Evolutionary conservation across 1,140 invertebrate genomes (phyloP).

Genomic region (Stenopsyche tienmushanensis): DNA sequence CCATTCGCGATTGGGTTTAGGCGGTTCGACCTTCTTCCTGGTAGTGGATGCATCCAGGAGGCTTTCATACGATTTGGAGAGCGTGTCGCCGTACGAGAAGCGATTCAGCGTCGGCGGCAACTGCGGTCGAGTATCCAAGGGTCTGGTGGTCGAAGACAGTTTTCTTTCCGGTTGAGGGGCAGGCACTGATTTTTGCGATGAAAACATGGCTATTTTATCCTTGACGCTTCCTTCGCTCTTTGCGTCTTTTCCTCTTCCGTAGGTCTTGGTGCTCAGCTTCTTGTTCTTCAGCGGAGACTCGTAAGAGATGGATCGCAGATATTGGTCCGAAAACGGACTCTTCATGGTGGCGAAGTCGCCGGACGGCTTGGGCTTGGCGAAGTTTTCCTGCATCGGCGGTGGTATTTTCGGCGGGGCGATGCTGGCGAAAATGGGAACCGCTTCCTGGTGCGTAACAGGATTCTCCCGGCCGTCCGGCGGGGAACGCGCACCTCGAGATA

Average conservation of each 20-base stretch:
- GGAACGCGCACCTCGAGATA: constrained; percentile 64
- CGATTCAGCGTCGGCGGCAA: background rate
- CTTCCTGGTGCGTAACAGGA: constrained; percentile 72
- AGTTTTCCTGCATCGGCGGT: background rate
- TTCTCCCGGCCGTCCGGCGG: constrained; percentile 88
- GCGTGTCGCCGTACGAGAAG: constrained; percentile 11
- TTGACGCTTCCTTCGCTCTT: constrained; percentile 77
- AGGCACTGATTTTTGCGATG: constrained; percentile 55
- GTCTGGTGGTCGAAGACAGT: background rate
- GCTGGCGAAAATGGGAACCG: constrained; percentile 45
- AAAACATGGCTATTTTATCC: constrained; percentile 89
- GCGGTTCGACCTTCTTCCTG: background rate
- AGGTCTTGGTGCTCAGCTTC: constrained; percentile 27
- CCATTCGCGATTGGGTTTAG: constrained; percentile 2
- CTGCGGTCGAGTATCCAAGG: background rate
- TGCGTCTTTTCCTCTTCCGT: constrained; percentile 64
- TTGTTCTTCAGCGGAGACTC: constrained; percentile 23
- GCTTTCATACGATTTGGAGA: constrained; percentile 23
- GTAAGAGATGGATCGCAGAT: constrained; percentile 14
- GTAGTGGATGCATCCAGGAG: constrained; percentile 4
- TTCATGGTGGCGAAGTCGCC: constrained; percentile 1
- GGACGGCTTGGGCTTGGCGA: constrained; percentile 18
- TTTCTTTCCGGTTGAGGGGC: constrained; percentile 45
- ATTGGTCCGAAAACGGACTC: constrained; percentile 8
- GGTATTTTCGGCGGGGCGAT: constrained; percentile 46